Base-by-base conservation (phyloP, 2,797 vertebrate genomes). In the Nasua narica region DNA sequence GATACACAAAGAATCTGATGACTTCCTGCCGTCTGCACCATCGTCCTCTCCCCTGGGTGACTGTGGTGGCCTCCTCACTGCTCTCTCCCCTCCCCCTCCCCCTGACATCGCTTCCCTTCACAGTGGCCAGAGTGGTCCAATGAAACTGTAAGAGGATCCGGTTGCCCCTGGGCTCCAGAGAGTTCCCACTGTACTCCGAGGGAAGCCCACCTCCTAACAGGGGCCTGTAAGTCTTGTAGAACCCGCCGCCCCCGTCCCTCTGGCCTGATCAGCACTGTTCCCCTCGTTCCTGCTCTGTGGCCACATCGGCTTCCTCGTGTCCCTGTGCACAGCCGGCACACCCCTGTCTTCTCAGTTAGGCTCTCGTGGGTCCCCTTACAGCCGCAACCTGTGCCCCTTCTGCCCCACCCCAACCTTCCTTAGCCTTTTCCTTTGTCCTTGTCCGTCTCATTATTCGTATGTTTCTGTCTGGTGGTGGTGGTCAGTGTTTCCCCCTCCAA, bases 241-340 rank as follows among this genome's bases (percentile, higher is more conserved):
- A 65, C 29, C 62, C 46, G 69, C 12, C 21, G n/a, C n/a, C 76
- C 32, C 46, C 1, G 0, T 7, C 43, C 29, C n/a, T 58, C 88
- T 15, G 11, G 46, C 62, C 21, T 16, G 25, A 0, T 48, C 37
- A 40, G 43, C 13, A 2, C n/a, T 84, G 29, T 32, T 14, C 10
- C 58, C 15, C 9, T 35, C 0, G 0, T 65, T 65, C n/a, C 5
- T 1, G 1, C 4, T 65, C 72, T 43, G 11, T 3, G 32, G 60
- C 43, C 29, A 2, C 50, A 11, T 25, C 0, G 13, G 76, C 89
- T 60, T 60, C 70, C 83, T 35, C 21, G 43, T 74, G n/a, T 29
- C 79, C 69, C 46, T 3, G n/a, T 7, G 40, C 70, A 11, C 16
- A 6, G 27, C 8, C 3, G 43, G 3, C 43, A 3, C 1, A 2